Conservation (phyloP, 2,113 vertebrate genomes). For the Ophthalmotilapia sp. region DNA sequence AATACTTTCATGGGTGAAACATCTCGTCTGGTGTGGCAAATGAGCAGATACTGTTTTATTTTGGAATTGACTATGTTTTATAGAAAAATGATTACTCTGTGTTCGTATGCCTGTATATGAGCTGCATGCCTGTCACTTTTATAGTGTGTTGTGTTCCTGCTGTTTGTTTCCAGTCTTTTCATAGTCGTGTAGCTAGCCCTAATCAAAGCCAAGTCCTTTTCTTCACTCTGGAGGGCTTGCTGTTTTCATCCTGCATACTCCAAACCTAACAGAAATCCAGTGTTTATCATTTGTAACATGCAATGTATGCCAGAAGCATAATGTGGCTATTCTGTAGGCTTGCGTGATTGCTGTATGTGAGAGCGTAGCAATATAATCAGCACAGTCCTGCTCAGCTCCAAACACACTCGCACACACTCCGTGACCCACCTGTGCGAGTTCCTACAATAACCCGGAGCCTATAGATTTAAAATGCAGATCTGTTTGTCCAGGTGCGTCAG, state of each 20-base stretch:
- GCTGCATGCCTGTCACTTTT: background rate
- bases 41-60: background rate
- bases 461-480: background rate
- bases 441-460: background rate
- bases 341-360: background rate
- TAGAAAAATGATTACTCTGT: background rate
- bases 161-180: background rate
- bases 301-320: background rate
- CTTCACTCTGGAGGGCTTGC: background rate
- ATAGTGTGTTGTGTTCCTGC: background rate
- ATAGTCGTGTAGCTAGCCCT: background rate
- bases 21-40: background rate
- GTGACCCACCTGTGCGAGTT: background rate
- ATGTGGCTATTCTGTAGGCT: background rate
- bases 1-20: background rate
- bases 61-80: background rate
- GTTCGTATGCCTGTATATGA: background rate
- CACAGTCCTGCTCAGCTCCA: background rate
- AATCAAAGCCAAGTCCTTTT: background rate
- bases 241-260: background rate
- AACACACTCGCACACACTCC: background rate
- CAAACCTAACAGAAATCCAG: background rate
- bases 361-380: background rate
- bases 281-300: background rate
- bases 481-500: conserved; percentile 63